Conservation (phyloP, 2,888 invertebrate species). For the Stenolophus ochropezus region DNA sequence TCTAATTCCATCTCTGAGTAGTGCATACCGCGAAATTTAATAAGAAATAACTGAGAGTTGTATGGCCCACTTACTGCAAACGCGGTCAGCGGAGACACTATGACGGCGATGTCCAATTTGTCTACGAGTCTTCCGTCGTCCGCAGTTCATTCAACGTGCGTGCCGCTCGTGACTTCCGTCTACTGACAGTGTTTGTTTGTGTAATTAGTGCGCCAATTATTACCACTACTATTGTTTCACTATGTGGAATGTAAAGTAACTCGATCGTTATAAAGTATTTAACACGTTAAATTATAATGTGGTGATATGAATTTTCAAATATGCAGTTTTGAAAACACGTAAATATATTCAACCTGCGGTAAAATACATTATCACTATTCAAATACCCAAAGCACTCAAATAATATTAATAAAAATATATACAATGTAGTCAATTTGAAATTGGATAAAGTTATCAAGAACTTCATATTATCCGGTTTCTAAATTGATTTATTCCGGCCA, state of each 20-base stretch:
- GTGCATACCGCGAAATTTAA: conserved; percentile 9
- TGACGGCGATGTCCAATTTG: conserved; percentile 38
- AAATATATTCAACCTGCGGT: too few species aligned
- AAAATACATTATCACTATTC: too few species aligned
- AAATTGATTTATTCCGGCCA: background rate
- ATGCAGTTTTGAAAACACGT: too few species aligned
- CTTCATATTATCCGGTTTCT: background rate
- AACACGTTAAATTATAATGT: too few species aligned
- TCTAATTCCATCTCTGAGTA: conserved; percentile 15
- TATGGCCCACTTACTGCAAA: conserved; percentile 53
- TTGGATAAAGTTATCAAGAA: too few species aligned
- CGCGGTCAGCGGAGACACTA: conserved; percentile 53
- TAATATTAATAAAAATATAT: too few species aligned
- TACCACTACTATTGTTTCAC: background rate
- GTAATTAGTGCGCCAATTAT: background rate
- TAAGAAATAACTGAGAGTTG: conserved; percentile 34
- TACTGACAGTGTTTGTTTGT: background rate
- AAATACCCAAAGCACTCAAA: too few species aligned
- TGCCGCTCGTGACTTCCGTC: background rate
- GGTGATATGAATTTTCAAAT: too few species aligned
- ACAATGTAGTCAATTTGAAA: too few species aligned
- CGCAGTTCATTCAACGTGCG: conserved; percentile 49
- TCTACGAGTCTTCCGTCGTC: conserved; percentile 47
- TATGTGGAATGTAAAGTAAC: too few species aligned
- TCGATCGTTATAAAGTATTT: too few species aligned